Evolutionary conservation across 2,888 invertebrate species (phyloP).

Genomic region (Hofmannophila pseudospretella): DNA sequence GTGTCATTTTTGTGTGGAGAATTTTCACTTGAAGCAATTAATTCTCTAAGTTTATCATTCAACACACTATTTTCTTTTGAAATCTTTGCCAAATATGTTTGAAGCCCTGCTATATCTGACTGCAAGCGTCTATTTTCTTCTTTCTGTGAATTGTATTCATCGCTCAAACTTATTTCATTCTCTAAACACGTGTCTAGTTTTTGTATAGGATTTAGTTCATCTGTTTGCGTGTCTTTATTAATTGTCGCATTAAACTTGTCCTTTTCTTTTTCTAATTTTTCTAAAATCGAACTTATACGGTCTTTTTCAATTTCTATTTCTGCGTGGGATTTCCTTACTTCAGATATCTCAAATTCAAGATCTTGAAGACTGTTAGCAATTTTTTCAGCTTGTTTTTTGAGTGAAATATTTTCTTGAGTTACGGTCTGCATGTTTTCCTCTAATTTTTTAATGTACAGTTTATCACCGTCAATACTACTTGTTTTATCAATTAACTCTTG

Average conservation of each 20-base stretch:
- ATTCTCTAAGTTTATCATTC: conserved; percentile 66
- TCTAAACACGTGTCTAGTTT: not conserved
- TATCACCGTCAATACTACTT: conserved; percentile 12
- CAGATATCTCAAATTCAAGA: conserved; percentile 55
- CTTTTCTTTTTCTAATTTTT: conserved; percentile 46
- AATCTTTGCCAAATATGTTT: conserved; percentile 66
- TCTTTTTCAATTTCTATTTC: conserved; percentile 74
- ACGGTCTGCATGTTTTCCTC: conserved; percentile 34
- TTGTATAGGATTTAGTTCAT: conserved; percentile 10
- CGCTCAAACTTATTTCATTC: conserved; percentile 31
- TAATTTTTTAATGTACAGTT: conserved; percentile 26
- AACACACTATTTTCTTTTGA: conserved; percentile 68
- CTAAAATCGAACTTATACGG: conserved; percentile 59
- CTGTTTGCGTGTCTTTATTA: conserved; percentile 38
- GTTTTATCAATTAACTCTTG: conserved; percentile 8
- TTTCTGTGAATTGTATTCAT: conserved; percentile 47
- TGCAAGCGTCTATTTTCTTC: conserved; percentile 63
- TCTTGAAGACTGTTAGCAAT: conserved; percentile 39
- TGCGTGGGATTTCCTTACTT: conserved; percentile 65
- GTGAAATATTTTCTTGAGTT: conserved; percentile 46
- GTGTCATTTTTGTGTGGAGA: conserved; percentile 40
- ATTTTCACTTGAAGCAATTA: conserved; percentile 61
- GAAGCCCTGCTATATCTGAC: conserved; percentile 68
- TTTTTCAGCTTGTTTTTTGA: conserved; percentile 35
- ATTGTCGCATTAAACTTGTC: conserved; percentile 14